A percentile compares a stretch with the other conserved stretches of the same genome.
phyloP scores from a whole-genome alignment of 2,797 vertebrate genomes.

The Oophaga sylvatica region DNA sequence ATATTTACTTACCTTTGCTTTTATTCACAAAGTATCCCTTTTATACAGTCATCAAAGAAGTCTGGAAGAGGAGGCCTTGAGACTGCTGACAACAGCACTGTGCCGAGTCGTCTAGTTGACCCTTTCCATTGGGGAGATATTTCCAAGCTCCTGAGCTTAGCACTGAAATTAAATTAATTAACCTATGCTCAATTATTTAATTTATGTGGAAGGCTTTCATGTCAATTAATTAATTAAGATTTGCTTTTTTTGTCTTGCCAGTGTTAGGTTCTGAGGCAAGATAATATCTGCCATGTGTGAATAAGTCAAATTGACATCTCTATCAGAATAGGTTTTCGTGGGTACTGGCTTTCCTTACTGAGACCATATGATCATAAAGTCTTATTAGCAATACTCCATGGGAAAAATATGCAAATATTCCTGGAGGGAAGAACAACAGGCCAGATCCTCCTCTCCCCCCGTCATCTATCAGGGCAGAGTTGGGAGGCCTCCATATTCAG shows the following conservation, averaged over 20 bases:
- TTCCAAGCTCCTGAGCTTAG: constrained; percentile 11
- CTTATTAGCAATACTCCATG: too few relatives aligned
- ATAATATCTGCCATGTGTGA: background rate
- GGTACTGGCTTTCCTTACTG: too few relatives aligned
- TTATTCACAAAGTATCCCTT: background rate
- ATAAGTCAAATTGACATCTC: constrained; percentile 12
- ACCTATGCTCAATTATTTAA: constrained; percentile 22
- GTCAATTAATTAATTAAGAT: constrained; percentile 23
- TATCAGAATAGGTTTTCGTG: too few relatives aligned
- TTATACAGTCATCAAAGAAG: background rate
- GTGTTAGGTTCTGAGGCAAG: background rate
- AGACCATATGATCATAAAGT: too few relatives aligned
- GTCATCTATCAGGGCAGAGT: too few relatives aligned
- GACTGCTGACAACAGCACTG: background rate
- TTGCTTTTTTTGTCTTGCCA: background rate
- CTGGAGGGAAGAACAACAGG: too few relatives aligned
- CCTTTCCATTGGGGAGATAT: constrained; percentile 18
- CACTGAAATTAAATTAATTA: background rate
- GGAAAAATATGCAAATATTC: too few relatives aligned
- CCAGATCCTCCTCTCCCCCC: too few relatives aligned
- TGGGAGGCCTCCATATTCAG: too few relatives aligned
- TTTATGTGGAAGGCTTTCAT: constrained; percentile 23
- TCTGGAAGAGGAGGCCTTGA: background rate
- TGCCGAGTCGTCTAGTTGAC: background rate
- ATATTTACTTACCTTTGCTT: background rate